Percentiles rank a stretch among this genome's conserved stretches.
phyloP scores from a whole-genome alignment of 2,888 invertebrate genomes.

The Eurois occulta region DNA sequence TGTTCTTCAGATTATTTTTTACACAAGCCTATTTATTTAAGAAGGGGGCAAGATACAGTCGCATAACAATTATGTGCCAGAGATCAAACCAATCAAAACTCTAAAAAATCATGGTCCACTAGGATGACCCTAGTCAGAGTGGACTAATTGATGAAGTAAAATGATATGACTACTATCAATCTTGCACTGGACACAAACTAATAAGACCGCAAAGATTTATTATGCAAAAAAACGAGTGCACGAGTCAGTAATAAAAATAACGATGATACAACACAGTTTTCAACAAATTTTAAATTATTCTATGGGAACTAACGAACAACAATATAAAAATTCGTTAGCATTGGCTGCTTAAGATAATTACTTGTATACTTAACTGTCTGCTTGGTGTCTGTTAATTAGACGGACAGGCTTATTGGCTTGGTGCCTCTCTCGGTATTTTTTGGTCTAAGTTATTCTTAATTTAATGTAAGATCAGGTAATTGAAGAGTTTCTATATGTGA shows the following conservation, averaged over 20 bases:
- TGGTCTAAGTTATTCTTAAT: background rate
- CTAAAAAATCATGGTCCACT: background rate
- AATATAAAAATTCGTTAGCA: constrained; percentile 23
- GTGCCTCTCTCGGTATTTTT: background rate
- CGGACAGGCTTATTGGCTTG: constrained; percentile 2
- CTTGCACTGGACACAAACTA: background rate
- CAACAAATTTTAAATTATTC: constrained; percentile 23
- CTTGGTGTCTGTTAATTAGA: constrained; percentile 36
- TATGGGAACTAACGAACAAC: constrained; percentile 31
- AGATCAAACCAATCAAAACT: background rate
- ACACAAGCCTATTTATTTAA: background rate
- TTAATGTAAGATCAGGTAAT: constrained; percentile 8
- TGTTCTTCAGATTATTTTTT: no score
- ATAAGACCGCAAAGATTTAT: background rate
- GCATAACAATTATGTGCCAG: background rate
- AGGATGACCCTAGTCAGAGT: background rate
- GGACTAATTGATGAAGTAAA: constrained; percentile 25
- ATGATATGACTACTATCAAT: constrained; percentile 34
- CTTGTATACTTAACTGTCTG: constrained; percentile 9
- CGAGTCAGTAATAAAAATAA: constrained; percentile 39
- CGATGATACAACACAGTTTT: constrained; percentile 27
- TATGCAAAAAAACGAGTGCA: constrained; percentile 16
- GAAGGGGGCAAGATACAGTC: background rate
- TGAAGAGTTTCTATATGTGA: constrained; percentile 13
- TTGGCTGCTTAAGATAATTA: constrained; percentile 49